A percentile compares a stretch with the other conserved stretches of the same genome.
Conservation (phyloP, 2,888 invertebrate genomes). For the Stenurella melanura region DNA sequence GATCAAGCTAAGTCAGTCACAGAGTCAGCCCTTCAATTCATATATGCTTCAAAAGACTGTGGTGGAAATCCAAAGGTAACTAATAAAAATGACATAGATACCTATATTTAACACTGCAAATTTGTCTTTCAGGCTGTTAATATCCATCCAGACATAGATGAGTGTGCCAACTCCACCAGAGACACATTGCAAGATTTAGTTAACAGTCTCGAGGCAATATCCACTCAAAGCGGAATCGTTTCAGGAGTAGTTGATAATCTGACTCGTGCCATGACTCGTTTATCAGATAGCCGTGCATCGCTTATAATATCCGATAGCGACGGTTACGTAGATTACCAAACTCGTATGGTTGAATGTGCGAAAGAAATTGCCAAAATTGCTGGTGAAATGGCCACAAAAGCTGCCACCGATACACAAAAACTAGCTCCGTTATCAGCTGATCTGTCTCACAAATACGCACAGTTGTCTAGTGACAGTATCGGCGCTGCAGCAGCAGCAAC, state of each 20-base stretch:
- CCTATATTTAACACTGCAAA: background rate
- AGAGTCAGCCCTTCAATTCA: slow-evolving; percentile 91
- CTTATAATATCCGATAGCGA: slow-evolving; percentile 82
- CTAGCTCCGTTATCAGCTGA: slow-evolving; percentile 90
- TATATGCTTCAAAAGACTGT: slow-evolving; percentile 89
- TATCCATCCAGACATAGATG: slow-evolving; percentile 89
- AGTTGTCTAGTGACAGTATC: slow-evolving; percentile 89
- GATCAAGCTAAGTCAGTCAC: slow-evolving; percentile 96
- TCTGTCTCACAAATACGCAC: slow-evolving; percentile 89
- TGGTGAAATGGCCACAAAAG: slow-evolving; percentile 94
- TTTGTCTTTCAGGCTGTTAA: slow-evolving; percentile 78
- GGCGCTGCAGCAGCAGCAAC: slow-evolving; percentile 94
- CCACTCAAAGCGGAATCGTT: slow-evolving; percentile 92
- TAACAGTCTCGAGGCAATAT: slow-evolving; percentile 85
- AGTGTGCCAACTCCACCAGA: slow-evolving; percentile 84
- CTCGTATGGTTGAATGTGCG: slow-evolving; percentile 94
- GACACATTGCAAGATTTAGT: slow-evolving; percentile 89
- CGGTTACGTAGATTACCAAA: slow-evolving; percentile 96
- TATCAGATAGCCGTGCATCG: slow-evolving; percentile 86
- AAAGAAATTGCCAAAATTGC: slow-evolving; percentile 95
- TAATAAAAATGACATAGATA: slow-evolving; percentile 22
- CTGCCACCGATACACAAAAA: slow-evolving; percentile 81
- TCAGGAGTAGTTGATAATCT: slow-evolving; percentile 93
- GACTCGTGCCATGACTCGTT: slow-evolving; percentile 88
- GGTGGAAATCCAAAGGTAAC: slow-evolving; percentile 93